A percentile compares a stretch with the other conserved stretches of the same genome.
Conservation (phyloP, 2,113 vertebrate species). For the Oxyura jamaicensis region DNA sequence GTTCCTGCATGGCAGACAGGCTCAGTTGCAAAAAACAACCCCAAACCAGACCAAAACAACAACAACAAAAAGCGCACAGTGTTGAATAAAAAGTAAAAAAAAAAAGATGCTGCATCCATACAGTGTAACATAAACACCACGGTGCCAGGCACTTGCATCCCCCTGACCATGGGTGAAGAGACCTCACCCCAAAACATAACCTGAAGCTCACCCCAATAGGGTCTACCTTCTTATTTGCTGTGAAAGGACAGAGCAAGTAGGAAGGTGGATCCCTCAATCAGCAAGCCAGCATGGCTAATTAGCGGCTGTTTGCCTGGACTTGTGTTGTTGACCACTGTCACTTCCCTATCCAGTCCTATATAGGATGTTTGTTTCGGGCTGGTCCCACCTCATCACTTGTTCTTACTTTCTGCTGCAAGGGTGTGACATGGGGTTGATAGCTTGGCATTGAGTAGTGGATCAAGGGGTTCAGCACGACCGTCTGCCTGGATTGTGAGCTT, state of each 20-base stretch:
- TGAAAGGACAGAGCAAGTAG: neutral
- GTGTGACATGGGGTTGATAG: neutral
- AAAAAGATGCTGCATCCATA: neutral
- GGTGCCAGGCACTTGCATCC: neutral
- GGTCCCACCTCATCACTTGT: neutral
- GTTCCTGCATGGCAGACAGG: neutral
- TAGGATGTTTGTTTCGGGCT: neutral
- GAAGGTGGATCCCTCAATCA: neutral
- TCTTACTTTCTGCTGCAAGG: neutral
- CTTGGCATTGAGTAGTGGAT: too few relatives aligned
- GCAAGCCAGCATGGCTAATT: neutral
- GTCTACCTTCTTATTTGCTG: neutral
- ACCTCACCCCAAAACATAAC: neutral
- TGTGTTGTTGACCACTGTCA: neutral
- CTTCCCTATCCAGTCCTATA: neutral
- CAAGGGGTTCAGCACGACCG: neutral
- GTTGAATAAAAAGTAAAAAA: neutral
- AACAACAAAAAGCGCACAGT: neutral
- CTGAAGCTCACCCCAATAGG: neutral
- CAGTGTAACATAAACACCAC: neutral
- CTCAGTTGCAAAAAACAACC: neutral
- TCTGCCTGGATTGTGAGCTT: conserved; percentile 15
- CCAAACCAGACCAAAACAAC: too few relatives aligned
- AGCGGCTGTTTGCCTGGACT: neutral
- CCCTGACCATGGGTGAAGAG: neutral